Evolutionary conservation across 2,888 invertebrate genomes (phyloP), one percentile per base, ranked within the genome.

Genomic region (Zygogramma bicolorata): DNA sequence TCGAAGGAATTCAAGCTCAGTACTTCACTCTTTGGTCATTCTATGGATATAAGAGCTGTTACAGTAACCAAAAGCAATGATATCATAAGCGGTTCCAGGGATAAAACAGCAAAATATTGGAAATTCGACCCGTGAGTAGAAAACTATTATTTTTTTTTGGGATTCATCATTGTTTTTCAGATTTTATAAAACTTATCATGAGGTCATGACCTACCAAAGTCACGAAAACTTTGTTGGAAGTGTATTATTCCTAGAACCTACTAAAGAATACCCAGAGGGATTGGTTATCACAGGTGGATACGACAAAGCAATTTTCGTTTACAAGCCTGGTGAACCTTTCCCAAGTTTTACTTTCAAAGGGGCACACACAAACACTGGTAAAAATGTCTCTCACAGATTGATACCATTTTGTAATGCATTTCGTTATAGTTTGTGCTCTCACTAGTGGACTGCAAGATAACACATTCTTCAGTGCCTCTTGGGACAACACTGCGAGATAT

Each of bases 271-370:
- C 83, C 94, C 95, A 0, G 91, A 93, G 70, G 95, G 96, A 2
- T 88, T 96, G 70, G 93, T 98, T 65, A 88, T 96, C 66, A 96
- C 97, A 3, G 97, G 97, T 18, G 95, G 97, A 82, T 95, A 97
- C 87, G 98, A 98, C 86, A 92, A 92, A 73, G 91, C 91, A 10
- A 95, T 98, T 81, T 90, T 94, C 79, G 91, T 95, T 6, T 98
- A 94, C 85, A 90, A 91, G 75, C 89, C 93, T 2, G 92, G 93
- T 25, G 92, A 93, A 74, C 89, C 90, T 18, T 88, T 90, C 59
- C 92, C 95, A 0, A 88, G 93, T 34, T 89, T 92, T 60, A 92
- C 90, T 34, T 88, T 97, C 5, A 91, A 92, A 80, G 73, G 68
- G 20, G 95, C 95, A 0, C 97, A 97, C 84, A 90, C 92, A 77